Percentiles rank a stretch among this genome's conserved stretches.
These are phyloP conservation scores for Micoletzkya japonica DNA, from an alignment of 2,888 invertebrate genomes.

Conservation along the genomic window DNA sequence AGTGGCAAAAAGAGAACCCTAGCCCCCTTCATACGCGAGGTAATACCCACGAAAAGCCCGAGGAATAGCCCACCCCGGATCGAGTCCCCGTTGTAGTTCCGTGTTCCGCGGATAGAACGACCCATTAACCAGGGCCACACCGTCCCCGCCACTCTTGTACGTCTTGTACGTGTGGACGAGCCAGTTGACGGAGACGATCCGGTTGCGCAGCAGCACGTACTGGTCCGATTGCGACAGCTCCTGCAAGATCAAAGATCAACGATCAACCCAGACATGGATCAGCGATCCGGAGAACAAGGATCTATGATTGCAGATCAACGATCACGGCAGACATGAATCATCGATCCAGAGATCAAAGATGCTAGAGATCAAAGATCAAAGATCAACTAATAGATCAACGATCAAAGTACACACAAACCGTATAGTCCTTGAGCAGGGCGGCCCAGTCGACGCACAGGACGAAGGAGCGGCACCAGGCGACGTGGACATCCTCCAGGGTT, in stretches of 20 bases:
- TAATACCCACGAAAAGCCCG: no score
- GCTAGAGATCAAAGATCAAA: no score
- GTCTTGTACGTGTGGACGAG: conserved; percentile 53
- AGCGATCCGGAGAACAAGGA: neutral
- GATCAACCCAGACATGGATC: neutral
- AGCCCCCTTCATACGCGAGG: no score
- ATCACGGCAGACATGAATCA: neutral
- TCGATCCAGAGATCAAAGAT: neutral
- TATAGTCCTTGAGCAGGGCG: conserved; percentile 44
- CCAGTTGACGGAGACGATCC: conserved; percentile 55
- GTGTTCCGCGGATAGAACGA: conserved; percentile 50
- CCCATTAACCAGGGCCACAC: conserved; percentile 54
- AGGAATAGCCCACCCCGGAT: conserved; percentile 38
- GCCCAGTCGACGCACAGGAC: conserved; percentile 53
- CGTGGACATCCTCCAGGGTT: conserved; percentile 53
- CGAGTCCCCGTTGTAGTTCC: conserved; percentile 45
- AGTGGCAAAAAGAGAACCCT: no score
- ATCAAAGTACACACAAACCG: conserved; percentile 11
- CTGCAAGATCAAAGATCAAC: conserved; percentile 26
- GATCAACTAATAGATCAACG: neutral
- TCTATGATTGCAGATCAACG: neutral
- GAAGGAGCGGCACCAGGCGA: conserved; percentile 54
- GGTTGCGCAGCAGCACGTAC: conserved; percentile 47
- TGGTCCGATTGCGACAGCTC: conserved; percentile 44
- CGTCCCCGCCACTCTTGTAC: conserved; percentile 47